A percentile compares a stretch with the other conserved stretches of the same genome.
phyloP scores from a whole-genome alignment of 1,140 invertebrate species.

The Drosophila nikananu region DNA sequence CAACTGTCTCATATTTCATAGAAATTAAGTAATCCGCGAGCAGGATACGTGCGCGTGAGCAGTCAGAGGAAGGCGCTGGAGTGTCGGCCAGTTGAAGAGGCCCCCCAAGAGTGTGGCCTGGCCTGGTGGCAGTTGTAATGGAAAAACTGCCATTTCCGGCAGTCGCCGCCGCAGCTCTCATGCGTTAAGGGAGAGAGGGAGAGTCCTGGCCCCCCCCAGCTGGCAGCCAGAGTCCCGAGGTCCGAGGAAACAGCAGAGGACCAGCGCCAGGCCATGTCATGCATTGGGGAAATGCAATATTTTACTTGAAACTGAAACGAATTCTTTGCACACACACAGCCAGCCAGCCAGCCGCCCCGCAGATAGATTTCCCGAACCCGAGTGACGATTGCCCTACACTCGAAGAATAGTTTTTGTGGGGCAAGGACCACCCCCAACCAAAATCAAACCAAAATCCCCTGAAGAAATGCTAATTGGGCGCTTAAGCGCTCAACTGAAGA shows the following conservation, averaged over 20 bases:
- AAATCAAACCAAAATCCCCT: no score
- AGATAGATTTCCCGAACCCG: constrained; percentile 37
- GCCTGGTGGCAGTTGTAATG: constrained; percentile 71
- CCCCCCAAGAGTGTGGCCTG: constrained; percentile 40
- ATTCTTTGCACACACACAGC: constrained; percentile 44
- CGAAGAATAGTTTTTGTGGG: constrained; percentile 6
- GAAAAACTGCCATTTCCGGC: constrained; percentile 80
- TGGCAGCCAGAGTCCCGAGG: constrained; percentile 26
- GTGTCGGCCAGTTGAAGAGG: constrained; percentile 50
- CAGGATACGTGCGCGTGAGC: background rate
- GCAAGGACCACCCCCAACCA: no score
- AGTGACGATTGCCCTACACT: constrained; percentile 46
- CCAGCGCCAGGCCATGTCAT: constrained; percentile 39
- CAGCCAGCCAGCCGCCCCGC: no score
- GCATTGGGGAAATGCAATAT: constrained; percentile 77
- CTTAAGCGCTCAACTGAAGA: background rate
- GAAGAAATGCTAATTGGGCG: background rate
- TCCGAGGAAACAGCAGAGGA: constrained; percentile 17
- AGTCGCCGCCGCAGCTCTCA: constrained; percentile 64
- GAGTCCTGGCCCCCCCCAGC: constrained; percentile 23
- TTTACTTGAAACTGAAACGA: constrained; percentile 74
- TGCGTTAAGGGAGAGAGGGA: constrained; percentile 44
- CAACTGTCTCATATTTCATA: constrained; percentile 74
- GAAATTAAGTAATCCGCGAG: constrained; percentile 75
- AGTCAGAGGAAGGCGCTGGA: background rate